These are phyloP conservation scores for Poeciliopsis infans DNA, from an alignment of 2,797 vertebrate species.

Conservation along the genomic window DNA sequence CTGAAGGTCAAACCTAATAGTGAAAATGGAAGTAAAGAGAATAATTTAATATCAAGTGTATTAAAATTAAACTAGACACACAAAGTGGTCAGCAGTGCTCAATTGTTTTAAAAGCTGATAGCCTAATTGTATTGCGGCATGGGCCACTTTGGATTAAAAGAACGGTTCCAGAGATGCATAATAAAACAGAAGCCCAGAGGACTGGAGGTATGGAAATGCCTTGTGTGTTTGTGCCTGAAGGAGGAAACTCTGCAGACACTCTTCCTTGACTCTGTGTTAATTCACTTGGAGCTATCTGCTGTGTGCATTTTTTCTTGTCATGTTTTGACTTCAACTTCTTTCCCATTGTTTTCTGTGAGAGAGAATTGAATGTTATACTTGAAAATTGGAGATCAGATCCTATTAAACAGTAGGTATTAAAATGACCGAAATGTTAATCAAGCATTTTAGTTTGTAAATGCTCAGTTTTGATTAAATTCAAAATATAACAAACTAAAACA, in stretches of 20 bases:
- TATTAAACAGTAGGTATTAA: not conserved
- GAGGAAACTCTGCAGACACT: constrained; percentile 9
- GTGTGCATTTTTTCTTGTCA: not conserved
- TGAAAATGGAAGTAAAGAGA: constrained; percentile 69
- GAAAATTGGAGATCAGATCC: not conserved
- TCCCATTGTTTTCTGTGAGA: constrained; percentile 3
- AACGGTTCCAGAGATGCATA: constrained; percentile 44
- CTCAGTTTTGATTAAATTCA: not conserved
- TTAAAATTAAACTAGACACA: constrained; percentile 55
- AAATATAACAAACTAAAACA: not conserved
- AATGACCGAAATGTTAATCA: not conserved
- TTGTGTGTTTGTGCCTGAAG: constrained; percentile 11
- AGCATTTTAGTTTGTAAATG: not conserved
- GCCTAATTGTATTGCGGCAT: constrained; percentile 59
- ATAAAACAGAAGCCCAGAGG: constrained; percentile 46
- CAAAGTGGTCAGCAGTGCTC: constrained; percentile 29
- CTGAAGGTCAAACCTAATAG: constrained; percentile 67
- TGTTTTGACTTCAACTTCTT: constrained; percentile 18
- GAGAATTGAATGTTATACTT: not conserved
- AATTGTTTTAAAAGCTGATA: constrained; percentile 60
- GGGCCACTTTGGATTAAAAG: constrained; percentile 49
- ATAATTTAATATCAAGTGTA: constrained; percentile 71
- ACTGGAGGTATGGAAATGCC: constrained; percentile 7
- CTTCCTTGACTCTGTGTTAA: not conserved
- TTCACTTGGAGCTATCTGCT: constrained; percentile 4